These are phyloP conservation scores for Neopelma chrysocephalum DNA, from an alignment of 2,797 vertebrate genomes.

Conservation along the genomic window DNA sequence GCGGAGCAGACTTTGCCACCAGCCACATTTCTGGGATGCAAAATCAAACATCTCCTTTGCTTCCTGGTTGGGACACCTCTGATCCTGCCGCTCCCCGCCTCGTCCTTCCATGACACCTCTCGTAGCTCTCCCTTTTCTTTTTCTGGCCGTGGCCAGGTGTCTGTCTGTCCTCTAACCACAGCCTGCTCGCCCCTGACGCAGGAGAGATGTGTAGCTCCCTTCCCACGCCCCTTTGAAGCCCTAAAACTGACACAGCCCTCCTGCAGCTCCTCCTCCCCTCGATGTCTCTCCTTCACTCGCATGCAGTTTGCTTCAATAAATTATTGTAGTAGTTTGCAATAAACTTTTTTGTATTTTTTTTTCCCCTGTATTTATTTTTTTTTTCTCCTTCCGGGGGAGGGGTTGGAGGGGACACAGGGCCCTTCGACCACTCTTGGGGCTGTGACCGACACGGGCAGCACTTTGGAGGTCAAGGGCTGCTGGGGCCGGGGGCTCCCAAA, in stretches of 20 bases:
- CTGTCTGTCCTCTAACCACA: constrained; percentile 43
- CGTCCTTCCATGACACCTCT: not conserved
- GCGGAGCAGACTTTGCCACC: not conserved
- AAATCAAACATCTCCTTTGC: not conserved
- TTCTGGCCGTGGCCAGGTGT: constrained; percentile 14
- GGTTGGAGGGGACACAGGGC: rapidly evolving
- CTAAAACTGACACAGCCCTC: constrained; percentile 38
- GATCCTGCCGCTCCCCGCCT: not conserved
- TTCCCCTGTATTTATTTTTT: constrained; percentile 43
- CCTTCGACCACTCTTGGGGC: not conserved
- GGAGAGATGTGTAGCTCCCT: constrained; percentile 22
- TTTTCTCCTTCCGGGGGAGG: constrained; percentile 17
- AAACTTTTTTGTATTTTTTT: constrained; percentile 66
- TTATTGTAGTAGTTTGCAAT: constrained; percentile 74
- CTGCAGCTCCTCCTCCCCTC: constrained; percentile 14
- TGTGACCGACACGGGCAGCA: not conserved
- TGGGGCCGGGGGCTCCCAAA: not conserved
- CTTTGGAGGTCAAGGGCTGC: not conserved
- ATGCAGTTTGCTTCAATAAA: constrained; percentile 74
- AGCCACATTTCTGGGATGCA: not conserved
- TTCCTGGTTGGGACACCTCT: not conserved
- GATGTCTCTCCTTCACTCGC: constrained; percentile 57
- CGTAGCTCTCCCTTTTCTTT: constrained; percentile 9
- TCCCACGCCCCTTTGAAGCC: not conserved
- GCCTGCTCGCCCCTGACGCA: constrained; percentile 9